These are phyloP conservation scores for cattle (Bos taurus) DNA, from an alignment of 2,113 vertebrate genomes.

Conservation along the genomic window ARS-UCD2.0 NC_037339.1:78245501-78246000, in stretches of 20 bases:
- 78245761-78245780: background rate
- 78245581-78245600: background rate
- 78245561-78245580: background rate
- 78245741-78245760: background rate
- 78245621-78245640: background rate
- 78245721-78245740: background rate
- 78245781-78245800: background rate
- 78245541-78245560: background rate
- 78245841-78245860: background rate
- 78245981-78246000: too few species aligned
- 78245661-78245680: background rate
- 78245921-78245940: background rate
- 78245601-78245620: background rate
- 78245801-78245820: background rate
- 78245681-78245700: background rate
- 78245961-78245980: background rate
- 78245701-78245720: background rate
- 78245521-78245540: background rate
- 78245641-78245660: background rate
- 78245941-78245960: background rate
- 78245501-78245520: conserved; percentile 28
- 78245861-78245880: background rate
- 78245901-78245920: background rate
- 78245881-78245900: background rate
- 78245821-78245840: background rate